These are phyloP conservation scores for Syngnathus floridae DNA, from an alignment of 2,113 vertebrate genomes.

Conservation along the genomic window DNA sequence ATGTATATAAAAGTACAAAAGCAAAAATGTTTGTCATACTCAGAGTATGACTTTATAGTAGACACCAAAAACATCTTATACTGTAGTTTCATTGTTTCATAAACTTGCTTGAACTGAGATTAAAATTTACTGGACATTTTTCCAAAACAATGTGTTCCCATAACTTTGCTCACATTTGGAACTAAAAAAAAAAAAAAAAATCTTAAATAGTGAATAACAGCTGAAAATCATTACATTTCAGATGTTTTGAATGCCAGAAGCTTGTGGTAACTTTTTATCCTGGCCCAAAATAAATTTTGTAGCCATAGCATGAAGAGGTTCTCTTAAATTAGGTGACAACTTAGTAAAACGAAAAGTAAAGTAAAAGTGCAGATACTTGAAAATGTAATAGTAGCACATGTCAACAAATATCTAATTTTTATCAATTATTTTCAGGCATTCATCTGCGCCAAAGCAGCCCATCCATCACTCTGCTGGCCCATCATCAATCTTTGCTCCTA, in stretches of 20 bases:
- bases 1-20: no score
- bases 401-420: background rate
- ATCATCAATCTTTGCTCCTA: conserved; percentile 27
- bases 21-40: no score
- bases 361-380: background rate
- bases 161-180: background rate
- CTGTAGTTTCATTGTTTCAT: background rate
- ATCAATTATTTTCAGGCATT: conserved; percentile 40
- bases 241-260: no score
- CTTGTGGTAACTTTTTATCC: no score
- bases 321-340: background rate
- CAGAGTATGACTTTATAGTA: background rate
- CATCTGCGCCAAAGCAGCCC: conserved; percentile 39
- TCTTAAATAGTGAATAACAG: background rate
- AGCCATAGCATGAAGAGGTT: background rate
- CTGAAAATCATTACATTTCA: background rate
- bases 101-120: background rate
- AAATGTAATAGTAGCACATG: background rate
- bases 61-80: background rate
- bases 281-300: background rate
- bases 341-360: background rate
- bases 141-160: background rate
- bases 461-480: conserved; percentile 29
- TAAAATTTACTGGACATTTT: background rate
- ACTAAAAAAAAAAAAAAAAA: background rate